Evolutionary conservation across 2,888 invertebrate genomes (phyloP).

Genomic region (Eueremaeus valkanovi): DNA sequence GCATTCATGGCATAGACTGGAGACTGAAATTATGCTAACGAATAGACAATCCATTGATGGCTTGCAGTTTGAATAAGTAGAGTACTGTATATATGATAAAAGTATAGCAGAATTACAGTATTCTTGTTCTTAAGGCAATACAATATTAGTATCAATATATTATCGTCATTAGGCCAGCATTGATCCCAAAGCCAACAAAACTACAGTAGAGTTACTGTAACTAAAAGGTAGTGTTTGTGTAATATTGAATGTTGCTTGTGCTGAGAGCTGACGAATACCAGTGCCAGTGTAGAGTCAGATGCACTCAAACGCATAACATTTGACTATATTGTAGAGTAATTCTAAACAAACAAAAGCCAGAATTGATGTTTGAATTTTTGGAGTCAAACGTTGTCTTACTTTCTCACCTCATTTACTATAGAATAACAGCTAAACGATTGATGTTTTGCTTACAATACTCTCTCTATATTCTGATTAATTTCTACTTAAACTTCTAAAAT

Average conservation of each 20-base stretch:
- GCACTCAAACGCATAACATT: background rate
- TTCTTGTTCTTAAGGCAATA: conserved; percentile 19
- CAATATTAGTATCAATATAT: background rate
- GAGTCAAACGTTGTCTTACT: background rate
- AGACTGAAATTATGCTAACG: background rate
- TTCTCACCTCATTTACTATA: conserved; percentile 22
- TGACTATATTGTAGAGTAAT: too few relatives aligned
- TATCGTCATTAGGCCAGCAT: background rate
- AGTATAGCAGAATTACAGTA: too few relatives aligned
- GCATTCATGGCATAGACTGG: too few relatives aligned
- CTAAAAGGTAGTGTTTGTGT: conserved; percentile 21
- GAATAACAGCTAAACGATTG: background rate
- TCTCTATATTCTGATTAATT: background rate
- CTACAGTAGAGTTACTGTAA: background rate
- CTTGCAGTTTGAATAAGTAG: too few relatives aligned
- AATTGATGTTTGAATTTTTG: conserved; percentile 3
- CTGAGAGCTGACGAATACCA: conserved; percentile 24
- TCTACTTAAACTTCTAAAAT: too few relatives aligned
- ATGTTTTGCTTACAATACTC: background rate
- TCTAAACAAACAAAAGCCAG: background rate
- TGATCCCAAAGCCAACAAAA: background rate
- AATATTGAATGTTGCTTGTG: conserved; percentile 6
- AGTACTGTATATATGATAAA: too few relatives aligned
- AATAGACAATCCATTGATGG: background rate
- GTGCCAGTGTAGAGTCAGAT: background rate